Conservation (phyloP, 2,113 vertebrate genomes). For the Rhea americana region DNA sequence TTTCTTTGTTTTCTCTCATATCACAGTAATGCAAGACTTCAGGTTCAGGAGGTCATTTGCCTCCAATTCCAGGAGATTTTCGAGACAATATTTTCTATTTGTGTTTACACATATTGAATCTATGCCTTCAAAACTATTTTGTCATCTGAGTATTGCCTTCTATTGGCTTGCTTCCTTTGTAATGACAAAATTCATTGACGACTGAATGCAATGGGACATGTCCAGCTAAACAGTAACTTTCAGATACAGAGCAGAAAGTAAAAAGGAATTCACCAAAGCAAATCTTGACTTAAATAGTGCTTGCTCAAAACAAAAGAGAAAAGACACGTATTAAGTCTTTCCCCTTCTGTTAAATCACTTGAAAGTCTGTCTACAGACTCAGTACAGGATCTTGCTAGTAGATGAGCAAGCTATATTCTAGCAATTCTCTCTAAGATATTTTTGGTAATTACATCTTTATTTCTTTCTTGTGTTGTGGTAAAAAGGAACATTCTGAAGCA, state of each 20-base stretch:
- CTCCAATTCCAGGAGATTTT: background rate
- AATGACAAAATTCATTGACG: background rate
- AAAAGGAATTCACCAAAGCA: background rate
- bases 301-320: background rate
- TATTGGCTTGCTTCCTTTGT: background rate
- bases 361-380: background rate
- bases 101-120: background rate
- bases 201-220: background rate
- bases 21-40: background rate
- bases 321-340: background rate
- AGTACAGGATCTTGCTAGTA: background rate
- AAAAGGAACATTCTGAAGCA: background rate
- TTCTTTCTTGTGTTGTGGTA: background rate
- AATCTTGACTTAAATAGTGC: background rate
- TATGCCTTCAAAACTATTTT: background rate
- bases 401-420: background rate
- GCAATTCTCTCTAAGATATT: background rate
- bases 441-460: background rate
- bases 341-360: background rate
- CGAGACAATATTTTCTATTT: slow-evolving; percentile 14
- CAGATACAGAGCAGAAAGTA: background rate
- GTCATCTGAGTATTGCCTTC: background rate
- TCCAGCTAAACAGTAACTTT: slow-evolving; percentile 16
- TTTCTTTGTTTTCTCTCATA: background rate
- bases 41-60: background rate